phyloP scores from a whole-genome alignment of 2,113 vertebrate genomes.

The Psettodes erumei region DNA sequence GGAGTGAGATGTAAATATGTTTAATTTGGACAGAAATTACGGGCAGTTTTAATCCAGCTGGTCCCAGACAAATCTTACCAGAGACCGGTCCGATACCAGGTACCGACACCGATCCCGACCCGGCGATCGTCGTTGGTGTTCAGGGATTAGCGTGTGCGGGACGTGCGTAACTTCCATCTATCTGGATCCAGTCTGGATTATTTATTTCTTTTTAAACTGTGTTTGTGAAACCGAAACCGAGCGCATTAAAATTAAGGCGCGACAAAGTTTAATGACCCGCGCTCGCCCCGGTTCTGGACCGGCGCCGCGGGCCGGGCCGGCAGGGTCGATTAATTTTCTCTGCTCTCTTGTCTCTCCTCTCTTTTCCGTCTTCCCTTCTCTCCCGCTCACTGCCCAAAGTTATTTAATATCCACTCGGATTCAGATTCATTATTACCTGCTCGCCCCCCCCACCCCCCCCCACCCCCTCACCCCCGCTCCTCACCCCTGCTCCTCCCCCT shows the following conservation, averaged over 20 bases:
- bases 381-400: slow-evolving; percentile 49
- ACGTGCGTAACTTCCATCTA: no score
- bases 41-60: neutral
- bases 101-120: neutral
- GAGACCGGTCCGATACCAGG: neutral
- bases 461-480: no score
- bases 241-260: slow-evolving; percentile 38
- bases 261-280: slow-evolving; percentile 63
- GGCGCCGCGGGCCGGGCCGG: slow-evolving; percentile 45
- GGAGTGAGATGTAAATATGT: neutral
- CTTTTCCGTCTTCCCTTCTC: no score
- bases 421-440: slow-evolving; percentile 84
- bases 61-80: neutral
- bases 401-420: slow-evolving; percentile 73
- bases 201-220: no score
- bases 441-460: slow-evolving; percentile 36
- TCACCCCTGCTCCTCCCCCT: no score
- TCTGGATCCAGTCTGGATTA: slow-evolving; percentile 25
- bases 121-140: no score
- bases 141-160: no score
- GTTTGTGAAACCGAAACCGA: slow-evolving; percentile 53
- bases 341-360: slow-evolving; percentile 17
- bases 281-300: slow-evolving; percentile 48
- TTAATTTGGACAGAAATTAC: neutral
- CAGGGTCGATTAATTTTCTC: slow-evolving; percentile 62